Evolutionary conservation across 2,888 invertebrate species (phyloP).

Genomic region (Geophilus truncorum): DNA sequence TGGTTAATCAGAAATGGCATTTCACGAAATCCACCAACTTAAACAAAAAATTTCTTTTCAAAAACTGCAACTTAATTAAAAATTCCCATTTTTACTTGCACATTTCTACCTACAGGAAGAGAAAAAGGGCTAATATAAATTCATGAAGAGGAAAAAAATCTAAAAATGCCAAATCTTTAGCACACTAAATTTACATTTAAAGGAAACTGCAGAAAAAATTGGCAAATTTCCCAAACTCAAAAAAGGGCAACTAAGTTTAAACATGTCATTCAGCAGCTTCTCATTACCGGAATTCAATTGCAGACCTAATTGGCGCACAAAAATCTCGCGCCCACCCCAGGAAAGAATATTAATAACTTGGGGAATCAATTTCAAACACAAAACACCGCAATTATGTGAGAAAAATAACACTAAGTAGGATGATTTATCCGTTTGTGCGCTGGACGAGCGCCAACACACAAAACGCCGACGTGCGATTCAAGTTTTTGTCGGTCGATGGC

Average conservation of each 20-base stretch:
- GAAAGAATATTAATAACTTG: too few relatives aligned
- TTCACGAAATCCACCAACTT: too few relatives aligned
- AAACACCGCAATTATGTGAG: background rate
- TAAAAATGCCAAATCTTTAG: background rate
- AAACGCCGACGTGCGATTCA: background rate
- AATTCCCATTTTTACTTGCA: too few relatives aligned
- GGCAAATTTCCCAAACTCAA: background rate
- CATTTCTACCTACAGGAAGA: too few relatives aligned
- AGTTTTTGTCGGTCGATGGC: background rate
- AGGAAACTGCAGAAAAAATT: background rate
- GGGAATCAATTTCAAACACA: background rate
- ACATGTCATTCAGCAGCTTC: background rate
- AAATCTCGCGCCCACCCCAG: too few relatives aligned
- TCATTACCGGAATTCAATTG: background rate
- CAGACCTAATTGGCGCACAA: background rate
- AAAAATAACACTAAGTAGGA: background rate
- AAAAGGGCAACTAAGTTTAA: background rate
- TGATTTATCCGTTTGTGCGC: background rate
- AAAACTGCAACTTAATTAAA: too few relatives aligned
- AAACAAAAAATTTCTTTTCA: too few relatives aligned
- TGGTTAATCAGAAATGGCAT: too few relatives aligned
- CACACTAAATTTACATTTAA: background rate
- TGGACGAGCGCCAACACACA: background rate
- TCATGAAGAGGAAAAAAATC: background rate
- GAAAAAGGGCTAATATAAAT: too few relatives aligned